phyloP scores from a whole-genome alignment of 2,888 invertebrate genomes.

The Stenolophus ochropezus region DNA sequence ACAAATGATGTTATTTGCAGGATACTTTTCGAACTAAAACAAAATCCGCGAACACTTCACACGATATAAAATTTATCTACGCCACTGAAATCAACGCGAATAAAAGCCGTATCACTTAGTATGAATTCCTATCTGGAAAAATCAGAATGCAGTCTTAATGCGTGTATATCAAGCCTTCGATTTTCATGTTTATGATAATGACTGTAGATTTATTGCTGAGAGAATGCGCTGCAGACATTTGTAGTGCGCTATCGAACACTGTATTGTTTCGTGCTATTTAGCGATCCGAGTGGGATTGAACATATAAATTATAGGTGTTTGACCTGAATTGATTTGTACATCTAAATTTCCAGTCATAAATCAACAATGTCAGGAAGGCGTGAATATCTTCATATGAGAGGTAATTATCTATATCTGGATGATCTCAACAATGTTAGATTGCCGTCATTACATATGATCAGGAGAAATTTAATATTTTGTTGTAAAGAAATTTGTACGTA shows the following conservation, averaged over 20 bases:
- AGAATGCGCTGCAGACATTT: conserved; percentile 24
- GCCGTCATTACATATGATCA: neutral
- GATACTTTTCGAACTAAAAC: no score
- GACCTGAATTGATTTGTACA: conserved; percentile 56
- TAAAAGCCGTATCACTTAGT: neutral
- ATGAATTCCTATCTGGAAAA: conserved; percentile 1
- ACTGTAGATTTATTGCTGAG: conserved; percentile 33
- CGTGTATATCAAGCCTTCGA: conserved; percentile 28
- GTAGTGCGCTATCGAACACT: conserved; percentile 18
- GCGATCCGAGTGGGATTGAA: conserved; percentile 27
- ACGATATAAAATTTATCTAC: no score
- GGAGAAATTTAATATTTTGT: neutral
- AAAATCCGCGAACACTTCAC: no score
- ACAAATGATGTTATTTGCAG: no score
- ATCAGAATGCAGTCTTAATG: conserved; percentile 5
- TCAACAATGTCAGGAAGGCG: conserved; percentile 47
- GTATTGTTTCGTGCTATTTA: conserved; percentile 45
- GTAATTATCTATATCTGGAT: conserved; percentile 39
- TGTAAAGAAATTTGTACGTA: neutral
- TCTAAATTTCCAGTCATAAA: conserved; percentile 50
- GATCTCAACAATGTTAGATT: neutral
- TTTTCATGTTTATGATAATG: conserved; percentile 46
- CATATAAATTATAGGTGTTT: conserved; percentile 52
- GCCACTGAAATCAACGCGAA: neutral
- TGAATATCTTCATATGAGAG: conserved; percentile 37